Percentiles rank a stretch among this genome's conserved stretches.
phyloP scores from a whole-genome alignment of 2,113 vertebrate species.

The Danionella cerebrum region DNA sequence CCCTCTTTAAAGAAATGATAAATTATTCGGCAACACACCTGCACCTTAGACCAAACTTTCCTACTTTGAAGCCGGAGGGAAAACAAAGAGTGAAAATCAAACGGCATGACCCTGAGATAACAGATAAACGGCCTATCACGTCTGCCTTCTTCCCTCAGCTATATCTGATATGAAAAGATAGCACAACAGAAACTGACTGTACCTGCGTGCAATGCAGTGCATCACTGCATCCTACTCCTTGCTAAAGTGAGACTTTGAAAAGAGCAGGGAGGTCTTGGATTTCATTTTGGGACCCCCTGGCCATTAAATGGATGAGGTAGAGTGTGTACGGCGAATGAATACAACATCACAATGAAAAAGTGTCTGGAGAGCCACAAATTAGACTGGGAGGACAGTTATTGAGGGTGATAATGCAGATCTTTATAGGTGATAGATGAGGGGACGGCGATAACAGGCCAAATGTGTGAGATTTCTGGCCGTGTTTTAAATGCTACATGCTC shows the following conservation, averaged over 20 bases:
- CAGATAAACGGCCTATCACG: conserved; percentile 35
- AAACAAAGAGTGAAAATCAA: conserved; percentile 41
- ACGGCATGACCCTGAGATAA: conserved; percentile 31
- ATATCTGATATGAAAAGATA: conserved; percentile 19
- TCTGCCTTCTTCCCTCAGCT: conserved; percentile 22
- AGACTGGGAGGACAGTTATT: conserved; percentile 10
- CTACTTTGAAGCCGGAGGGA: conserved; percentile 38
- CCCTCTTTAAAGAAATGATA: conserved; percentile 39
- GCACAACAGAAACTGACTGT: conserved; percentile 27
- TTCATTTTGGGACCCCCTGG: conserved; percentile 57
- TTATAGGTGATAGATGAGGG: conserved; percentile 1
- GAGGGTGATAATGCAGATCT: conserved; percentile 1
- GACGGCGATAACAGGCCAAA: background rate
- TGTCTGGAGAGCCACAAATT: conserved; percentile 3
- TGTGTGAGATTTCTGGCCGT: background rate
- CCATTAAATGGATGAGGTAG: conserved; percentile 34
- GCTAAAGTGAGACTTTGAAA: conserved; percentile 47
- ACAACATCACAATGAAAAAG: conserved; percentile 9
- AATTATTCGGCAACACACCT: conserved; percentile 40
- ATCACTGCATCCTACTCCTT: too few species aligned
- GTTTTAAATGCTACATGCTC: conserved; percentile 9
- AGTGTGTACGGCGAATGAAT: conserved; percentile 3
- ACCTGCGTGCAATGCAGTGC: conserved; percentile 56
- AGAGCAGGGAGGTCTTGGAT: conserved; percentile 48
- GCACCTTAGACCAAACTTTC: conserved; percentile 32